phyloP scores from a whole-genome alignment of 2,797 vertebrate species.

The Helostoma temminkii region DNA sequence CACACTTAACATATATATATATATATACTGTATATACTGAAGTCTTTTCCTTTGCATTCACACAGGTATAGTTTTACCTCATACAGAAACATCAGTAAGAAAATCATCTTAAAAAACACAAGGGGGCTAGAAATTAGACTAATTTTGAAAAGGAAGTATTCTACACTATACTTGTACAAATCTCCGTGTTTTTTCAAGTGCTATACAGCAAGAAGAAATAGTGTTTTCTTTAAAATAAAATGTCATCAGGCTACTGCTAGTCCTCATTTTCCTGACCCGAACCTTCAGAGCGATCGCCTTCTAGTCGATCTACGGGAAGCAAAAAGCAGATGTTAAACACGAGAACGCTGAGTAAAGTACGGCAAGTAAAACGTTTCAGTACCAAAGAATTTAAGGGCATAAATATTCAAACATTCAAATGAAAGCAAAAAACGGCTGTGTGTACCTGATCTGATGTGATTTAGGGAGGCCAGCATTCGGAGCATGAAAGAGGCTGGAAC shows the following conservation, averaged over 20 bases:
- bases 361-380: no score
- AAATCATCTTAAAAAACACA: conserved; percentile 86
- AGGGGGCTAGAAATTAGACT: conserved; percentile 91
- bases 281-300: conserved; percentile 95
- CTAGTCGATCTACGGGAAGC: conserved; percentile 87
- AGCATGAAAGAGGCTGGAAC: conserved; percentile 99
- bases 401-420: not conserved
- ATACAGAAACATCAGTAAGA: conserved; percentile 89
- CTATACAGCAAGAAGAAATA: conserved; percentile 82
- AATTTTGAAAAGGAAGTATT: conserved; percentile 94
- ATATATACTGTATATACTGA: conserved; percentile 48
- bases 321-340: not conserved
- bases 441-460: conserved; percentile 87
- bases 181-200: conserved; percentile 83
- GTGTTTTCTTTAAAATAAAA: conserved; percentile 66
- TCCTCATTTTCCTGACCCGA: conserved; percentile 96
- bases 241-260: conserved; percentile 83
- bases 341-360: not conserved
- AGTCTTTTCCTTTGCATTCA: conserved; percentile 71
- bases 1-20: conserved; percentile 48
- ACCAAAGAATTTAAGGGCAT: no score
- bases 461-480: conserved; percentile 96
- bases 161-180: conserved; percentile 93
- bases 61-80: conserved; percentile 79
- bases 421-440: not conserved